Evolutionary conservation across 2,888 invertebrate genomes (phyloP).

Genomic region (Desoria tigrina): DNA sequence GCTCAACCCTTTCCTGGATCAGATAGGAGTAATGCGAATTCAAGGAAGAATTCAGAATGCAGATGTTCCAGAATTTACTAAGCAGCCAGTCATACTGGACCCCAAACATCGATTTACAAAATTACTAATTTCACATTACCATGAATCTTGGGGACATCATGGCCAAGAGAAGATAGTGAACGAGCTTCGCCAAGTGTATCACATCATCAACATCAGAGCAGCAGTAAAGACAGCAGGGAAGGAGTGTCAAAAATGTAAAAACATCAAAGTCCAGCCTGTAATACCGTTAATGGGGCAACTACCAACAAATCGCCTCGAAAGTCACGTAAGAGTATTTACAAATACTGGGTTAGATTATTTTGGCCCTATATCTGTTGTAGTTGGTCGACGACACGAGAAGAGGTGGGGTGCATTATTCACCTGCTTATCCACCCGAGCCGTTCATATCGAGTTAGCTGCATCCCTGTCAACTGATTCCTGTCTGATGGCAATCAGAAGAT

Average conservation of each 20-base stretch:
- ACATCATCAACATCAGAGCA: not conserved
- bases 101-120: not conserved
- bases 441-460: too few species aligned
- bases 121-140: constrained; percentile 5
- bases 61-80: not conserved
- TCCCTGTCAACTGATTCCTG: too few species aligned
- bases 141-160: not conserved
- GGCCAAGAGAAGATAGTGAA: constrained; percentile 15
- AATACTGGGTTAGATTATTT: too few species aligned
- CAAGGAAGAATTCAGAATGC: constrained; percentile 19
- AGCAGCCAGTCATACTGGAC: constrained; percentile 18
- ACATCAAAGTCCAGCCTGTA: not conserved
- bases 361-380: not conserved
- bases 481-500: too few species aligned
- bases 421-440: too few species aligned
- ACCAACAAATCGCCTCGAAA: too few species aligned
- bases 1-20: constrained; percentile 21
- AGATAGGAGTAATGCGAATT: constrained; percentile 12
- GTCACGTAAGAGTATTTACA: too few species aligned
- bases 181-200: constrained; percentile 12
- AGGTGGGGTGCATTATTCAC: too few species aligned
- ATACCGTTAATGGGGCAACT: too few species aligned
- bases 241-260: not conserved
- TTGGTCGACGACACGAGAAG: not conserved
- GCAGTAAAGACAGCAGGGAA: constrained; percentile 14